Percentiles rank a stretch among this genome's conserved stretches.
These are phyloP conservation scores for Rhodophaea formosa DNA, from an alignment of 2,888 invertebrate genomes.

Conservation along the genomic window DNA sequence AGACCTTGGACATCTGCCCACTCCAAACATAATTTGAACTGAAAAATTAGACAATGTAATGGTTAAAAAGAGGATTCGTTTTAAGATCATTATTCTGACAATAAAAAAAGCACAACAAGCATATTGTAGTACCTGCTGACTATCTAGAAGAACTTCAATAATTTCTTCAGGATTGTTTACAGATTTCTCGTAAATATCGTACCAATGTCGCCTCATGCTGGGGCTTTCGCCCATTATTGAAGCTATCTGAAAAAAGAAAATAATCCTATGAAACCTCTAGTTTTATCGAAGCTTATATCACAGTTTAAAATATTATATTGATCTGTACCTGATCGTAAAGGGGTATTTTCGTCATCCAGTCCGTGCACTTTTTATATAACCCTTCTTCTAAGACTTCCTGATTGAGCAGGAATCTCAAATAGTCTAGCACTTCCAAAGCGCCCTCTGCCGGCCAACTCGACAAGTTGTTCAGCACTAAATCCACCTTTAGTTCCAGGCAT, in stretches of 20 bases:
- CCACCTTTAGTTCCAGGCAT: slow-evolving; percentile 71
- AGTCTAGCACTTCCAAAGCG: slow-evolving; percentile 74
- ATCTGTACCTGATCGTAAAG: slow-evolving; percentile 83
- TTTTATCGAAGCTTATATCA: too few species aligned
- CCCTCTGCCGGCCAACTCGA: slow-evolving; percentile 80
- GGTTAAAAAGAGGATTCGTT: too few species aligned
- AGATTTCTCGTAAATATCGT: slow-evolving; percentile 79
- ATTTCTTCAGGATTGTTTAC: slow-evolving; percentile 76
- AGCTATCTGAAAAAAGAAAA: slow-evolving; percentile 69
- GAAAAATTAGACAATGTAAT: slow-evolving; percentile 35
- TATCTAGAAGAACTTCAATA: slow-evolving; percentile 78
- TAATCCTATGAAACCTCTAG: not conserved
- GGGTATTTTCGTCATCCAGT: slow-evolving; percentile 82
- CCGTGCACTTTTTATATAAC: slow-evolving; percentile 68
- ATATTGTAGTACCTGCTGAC: slow-evolving; percentile 66
- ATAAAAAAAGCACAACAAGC: too few species aligned
- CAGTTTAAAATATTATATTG: too few species aligned
- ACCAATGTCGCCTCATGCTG: slow-evolving; percentile 72
- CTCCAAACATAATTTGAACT: slow-evolving; percentile 84
- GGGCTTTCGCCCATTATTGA: slow-evolving; percentile 71
- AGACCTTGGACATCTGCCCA: slow-evolving; percentile 85
- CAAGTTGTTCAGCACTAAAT: slow-evolving; percentile 78
- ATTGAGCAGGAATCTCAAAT: slow-evolving; percentile 67
- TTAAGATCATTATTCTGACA: too few species aligned
- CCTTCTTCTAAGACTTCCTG: slow-evolving; percentile 66